Base-by-base conservation (phyloP, 2,113 vertebrate genomes). In the Saccopteryx leptura region DNA sequence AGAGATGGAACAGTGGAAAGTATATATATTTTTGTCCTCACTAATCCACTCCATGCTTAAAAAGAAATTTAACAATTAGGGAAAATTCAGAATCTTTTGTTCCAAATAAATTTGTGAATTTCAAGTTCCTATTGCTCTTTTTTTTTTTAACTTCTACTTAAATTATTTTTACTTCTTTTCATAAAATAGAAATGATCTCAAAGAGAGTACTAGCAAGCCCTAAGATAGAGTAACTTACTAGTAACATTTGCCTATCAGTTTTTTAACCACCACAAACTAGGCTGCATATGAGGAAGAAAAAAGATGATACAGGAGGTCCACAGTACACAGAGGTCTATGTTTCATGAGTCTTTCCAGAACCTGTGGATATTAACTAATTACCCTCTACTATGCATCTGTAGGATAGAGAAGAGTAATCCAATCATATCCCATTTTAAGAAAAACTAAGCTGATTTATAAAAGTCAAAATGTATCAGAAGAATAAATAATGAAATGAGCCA, bases 391-490 rank as follows among this genome's bases (percentile, higher is more conserved):
- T 71, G 26, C 9, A 48, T 72, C 76, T 68, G 26, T 12, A 50
- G 63, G 46, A 84, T 52, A 92, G 60, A 86, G 11, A 90, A 76
- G 23, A 74, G 5, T 75, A 60, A 90, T 71, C 72, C 63, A 86
- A 39, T 74, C 90, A 76, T 95, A 56, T 52, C 66, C 92, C 81
- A 88, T 68, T 95, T 95, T 74, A 92, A 92, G 56, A 90, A 92
- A 95, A 81, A 93, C 24, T 84, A 92, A 92, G 85, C 50, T 82
- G 88, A 93, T 80, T 96, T 92, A 54, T 33, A 95, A 94, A 93
- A 85, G 54, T 84, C 13, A 17, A 79, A 94, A 79, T 52, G 21
- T 90, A 84, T 81, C 31, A 60, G 63, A 91, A 90, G 71, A 83
- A 91, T 88, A 93, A 87, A 94, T 92, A 91, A 91, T 65, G 28